These are phyloP conservation scores for Athrips mouffetella DNA, from an alignment of 2,888 invertebrate species.

Conservation along the genomic window DNA sequence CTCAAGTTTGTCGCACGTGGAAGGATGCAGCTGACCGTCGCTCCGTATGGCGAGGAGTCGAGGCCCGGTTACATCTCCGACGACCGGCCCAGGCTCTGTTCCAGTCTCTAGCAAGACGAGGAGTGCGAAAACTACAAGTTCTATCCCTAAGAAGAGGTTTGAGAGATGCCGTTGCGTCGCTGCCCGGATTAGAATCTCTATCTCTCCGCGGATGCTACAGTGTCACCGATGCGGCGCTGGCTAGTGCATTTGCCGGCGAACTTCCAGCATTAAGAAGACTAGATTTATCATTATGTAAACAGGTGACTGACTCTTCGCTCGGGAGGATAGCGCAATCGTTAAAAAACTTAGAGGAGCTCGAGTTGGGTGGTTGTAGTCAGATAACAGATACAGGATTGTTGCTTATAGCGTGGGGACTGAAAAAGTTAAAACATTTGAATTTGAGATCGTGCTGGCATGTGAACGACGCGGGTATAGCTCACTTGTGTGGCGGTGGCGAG, in stretches of 20 bases:
- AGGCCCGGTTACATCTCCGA: constrained; percentile 92
- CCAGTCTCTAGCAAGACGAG: constrained; percentile 90
- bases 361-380: constrained; percentile 94
- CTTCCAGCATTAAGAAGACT: constrained; percentile 87
- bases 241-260: constrained; percentile 88
- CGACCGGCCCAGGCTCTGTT: constrained; percentile 91
- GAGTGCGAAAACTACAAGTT: constrained; percentile 93
- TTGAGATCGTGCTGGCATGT: constrained; percentile 95
- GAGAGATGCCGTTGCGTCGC: constrained; percentile 89
- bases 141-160: constrained; percentile 89
- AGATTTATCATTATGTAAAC: constrained; percentile 95
- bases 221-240: constrained; percentile 90
- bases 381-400: constrained; percentile 93
- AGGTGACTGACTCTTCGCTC: constrained; percentile 94
- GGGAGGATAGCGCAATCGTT: constrained; percentile 90
- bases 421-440: constrained; percentile 89
- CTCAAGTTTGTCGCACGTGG: constrained; percentile 94
- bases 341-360: constrained; percentile 90
- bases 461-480: constrained; percentile 93
- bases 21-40: constrained; percentile 94
- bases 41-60: constrained; percentile 95
- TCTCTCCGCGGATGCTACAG: constrained; percentile 96
- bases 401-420: constrained; percentile 91
- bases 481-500: constrained; percentile 86
- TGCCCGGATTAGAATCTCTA: constrained; percentile 91